Conservation (phyloP, 1,140 invertebrate genomes). For the Trissolcus basalis region DNA sequence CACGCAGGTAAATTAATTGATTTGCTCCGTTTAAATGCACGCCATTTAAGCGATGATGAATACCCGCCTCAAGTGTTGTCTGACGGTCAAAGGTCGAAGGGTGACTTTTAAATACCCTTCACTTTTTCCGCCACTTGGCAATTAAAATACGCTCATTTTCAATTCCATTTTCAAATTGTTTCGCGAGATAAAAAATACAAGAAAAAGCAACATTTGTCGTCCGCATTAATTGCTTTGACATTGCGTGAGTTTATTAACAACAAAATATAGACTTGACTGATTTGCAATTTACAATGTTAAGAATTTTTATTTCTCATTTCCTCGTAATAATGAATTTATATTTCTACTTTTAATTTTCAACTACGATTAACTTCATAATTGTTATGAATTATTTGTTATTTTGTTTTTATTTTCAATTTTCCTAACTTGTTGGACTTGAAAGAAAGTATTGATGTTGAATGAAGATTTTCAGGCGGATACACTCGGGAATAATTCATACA, state of each 20-base stretch:
- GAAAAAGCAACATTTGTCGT: not conserved
- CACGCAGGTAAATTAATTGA: slow-evolving; percentile 84
- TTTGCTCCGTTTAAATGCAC: slow-evolving; percentile 17
- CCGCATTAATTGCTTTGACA: slow-evolving; percentile 15
- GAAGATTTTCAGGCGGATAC: too few relatives aligned
- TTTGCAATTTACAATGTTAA: too few relatives aligned
- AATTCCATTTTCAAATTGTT: not conserved
- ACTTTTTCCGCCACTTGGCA: not conserved
- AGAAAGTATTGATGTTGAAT: too few relatives aligned
- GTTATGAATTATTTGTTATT: too few relatives aligned
- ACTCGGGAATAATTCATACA: not conserved
- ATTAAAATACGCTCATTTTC: not conserved
- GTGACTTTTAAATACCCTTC: not conserved
- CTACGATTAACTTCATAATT: too few relatives aligned
- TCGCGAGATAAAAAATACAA: not conserved
- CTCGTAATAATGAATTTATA: too few relatives aligned
- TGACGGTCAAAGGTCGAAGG: slow-evolving; percentile 4
- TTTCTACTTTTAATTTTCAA: too few relatives aligned
- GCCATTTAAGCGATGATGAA: slow-evolving; percentile 28
- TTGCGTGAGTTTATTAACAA: slow-evolving; percentile 16
- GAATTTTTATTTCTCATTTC: too few relatives aligned
- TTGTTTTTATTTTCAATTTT: too few relatives aligned
- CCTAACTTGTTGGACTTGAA: too few relatives aligned
- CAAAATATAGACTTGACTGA: not conserved
- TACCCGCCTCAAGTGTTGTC: not conserved